phyloP scores from a whole-genome alignment of 2,888 invertebrate genomes.

The Pristionchus mayeri region DNA sequence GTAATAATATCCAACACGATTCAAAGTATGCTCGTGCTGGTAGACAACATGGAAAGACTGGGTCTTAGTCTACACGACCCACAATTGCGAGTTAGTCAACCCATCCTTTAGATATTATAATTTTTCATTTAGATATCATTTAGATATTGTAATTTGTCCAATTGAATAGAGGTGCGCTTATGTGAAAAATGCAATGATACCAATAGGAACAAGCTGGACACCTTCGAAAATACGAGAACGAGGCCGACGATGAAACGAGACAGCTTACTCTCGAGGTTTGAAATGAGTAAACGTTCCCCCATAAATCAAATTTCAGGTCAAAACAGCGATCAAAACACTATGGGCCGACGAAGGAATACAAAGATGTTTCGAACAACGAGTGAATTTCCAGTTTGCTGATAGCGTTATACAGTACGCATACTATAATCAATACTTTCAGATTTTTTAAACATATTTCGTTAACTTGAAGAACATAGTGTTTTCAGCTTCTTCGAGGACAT shows the following conservation, averaged over 20 bases:
- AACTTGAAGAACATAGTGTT: too few species aligned
- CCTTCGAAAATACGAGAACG: conserved; percentile 19
- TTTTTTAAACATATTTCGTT: too few species aligned
- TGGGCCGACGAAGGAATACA: conserved; percentile 62
- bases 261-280: conserved; percentile 25
- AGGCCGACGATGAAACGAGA: conserved; percentile 31
- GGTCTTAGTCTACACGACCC: conserved; percentile 29
- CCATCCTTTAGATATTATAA: not conserved
- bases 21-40: conserved; percentile 49
- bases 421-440: too few species aligned
- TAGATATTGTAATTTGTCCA: too few species aligned
- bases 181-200: too few species aligned
- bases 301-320: conserved; percentile 49
- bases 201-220: conserved; percentile 48
- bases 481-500: conserved; percentile 73
- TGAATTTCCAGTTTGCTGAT: conserved; percentile 61
- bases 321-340: conserved; percentile 56
- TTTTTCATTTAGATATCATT: too few species aligned
- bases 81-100: not conserved
- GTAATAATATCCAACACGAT: conserved; percentile 58
- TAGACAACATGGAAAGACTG: conserved; percentile 48
- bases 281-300: not conserved
- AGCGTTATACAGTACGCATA: conserved; percentile 64
- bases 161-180: too few species aligned
- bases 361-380: conserved; percentile 55